Base-by-base conservation (phyloP, 92 coral and sea anemone species). In the Umimayanthus chanpuru region DNA sequence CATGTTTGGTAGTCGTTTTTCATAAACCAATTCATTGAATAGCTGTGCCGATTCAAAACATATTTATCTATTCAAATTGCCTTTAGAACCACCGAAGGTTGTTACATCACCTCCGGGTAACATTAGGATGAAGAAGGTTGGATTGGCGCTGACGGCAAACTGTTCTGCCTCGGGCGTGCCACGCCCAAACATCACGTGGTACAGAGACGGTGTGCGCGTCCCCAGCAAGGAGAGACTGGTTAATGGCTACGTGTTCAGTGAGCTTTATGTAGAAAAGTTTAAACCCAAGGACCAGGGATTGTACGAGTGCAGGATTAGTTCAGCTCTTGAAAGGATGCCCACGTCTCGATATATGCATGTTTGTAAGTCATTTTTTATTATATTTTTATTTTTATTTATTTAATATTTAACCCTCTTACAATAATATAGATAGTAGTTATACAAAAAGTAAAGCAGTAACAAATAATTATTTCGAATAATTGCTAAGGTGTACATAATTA, bases 151-250 rank as follows among this genome's bases (percentile, higher is more conserved):
- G 0, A 83, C 25, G 23, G 87, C 78, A 8, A 83, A 83, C 44
- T 83, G 87, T 32, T 83, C 87, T 43, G 87, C 87, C 61, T 67
- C 74, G 78, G 87, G 87, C 23, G 10, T 68, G 10, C 87, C 87
- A 50, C 74, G 66, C 18, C 87, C 87, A 26, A 83, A 83, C 43
- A 50, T 83, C 78, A 83, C 87, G 40, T 83, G 87, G 87, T 83
- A 71, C 79, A 83, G 43, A 47, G 79, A 83, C 65, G 87, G 78
- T 41, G 77, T 68, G 44, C 87, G 78, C 43, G 44, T 83, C 32
- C 78, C 87, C 9, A 83, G 87, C 64, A 83, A 70, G 16, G 65
- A 83, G 44, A 68, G 64, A 16, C 2, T 83, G 64, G 58, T 83
- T 44, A 71, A 83, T 68, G 77, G 61, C 53, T 47, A 68, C 38